Evolutionary conservation across 2,888 invertebrate species (phyloP), one percentile per base, ranked within the genome.

Genomic region (Coelopa pilipes): DNA sequence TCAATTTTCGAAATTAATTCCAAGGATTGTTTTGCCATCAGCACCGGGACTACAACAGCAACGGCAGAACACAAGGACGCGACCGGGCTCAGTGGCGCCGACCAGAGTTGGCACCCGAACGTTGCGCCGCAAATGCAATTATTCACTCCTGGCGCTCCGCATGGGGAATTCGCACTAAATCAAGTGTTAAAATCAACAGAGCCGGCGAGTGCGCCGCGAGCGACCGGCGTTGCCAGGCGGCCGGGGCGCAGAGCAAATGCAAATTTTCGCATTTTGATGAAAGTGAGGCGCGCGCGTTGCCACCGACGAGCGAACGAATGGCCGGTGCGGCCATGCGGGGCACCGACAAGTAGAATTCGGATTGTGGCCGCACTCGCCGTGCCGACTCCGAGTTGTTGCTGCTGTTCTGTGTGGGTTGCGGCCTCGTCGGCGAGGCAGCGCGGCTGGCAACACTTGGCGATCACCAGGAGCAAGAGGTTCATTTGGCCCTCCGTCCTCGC

Each of bases 181-280:
- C 50, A 47, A 60, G 62, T 50, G 15, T 19, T 12, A 70, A 70
- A 70, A 60, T 50, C 34, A 63, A 63, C 19, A 67, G 53, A 65
- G 13, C 15, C 17, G 5, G 49, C n/a, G n/a, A 34, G 15, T 17
- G 15, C 9, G 50, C 15, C 19, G 12, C 10, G 34, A 34, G 34
- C 7, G 34, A 34, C 2, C 5, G 3, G 49, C 50, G 50, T 67
- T 67, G 15, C 24, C 15, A 34, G 34, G 7, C 34, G 34, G 7
- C 2, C 34, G 2, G 2, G 34, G 7, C 7, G 34, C 34, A 34
- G 34, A 17, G 62, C 47, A 70, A 60, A 70, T 70, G 70, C 70
- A 70, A 62, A 70, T 70, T 70, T 62, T 62, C 15, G 60, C 60
- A 47, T 70, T 62, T 62, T 62, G 50, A 60, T 50, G 50, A 50